Conservation (phyloP, 1,140 invertebrate genomes). For the Fopius arisanus region DNA sequence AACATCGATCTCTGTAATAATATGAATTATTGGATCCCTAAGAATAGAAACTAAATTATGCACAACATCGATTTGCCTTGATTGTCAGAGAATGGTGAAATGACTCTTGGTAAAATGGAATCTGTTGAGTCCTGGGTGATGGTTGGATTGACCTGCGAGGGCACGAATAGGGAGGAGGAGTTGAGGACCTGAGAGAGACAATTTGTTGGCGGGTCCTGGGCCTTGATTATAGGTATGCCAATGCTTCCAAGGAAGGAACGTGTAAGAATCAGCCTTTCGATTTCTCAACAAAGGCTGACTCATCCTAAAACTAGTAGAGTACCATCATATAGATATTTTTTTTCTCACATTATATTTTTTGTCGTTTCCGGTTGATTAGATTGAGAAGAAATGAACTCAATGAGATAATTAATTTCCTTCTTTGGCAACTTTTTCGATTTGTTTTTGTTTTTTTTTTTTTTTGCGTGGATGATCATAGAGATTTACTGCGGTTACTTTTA, state of each 20-base stretch:
- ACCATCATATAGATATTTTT: not conserved
- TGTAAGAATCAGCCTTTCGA: not conserved
- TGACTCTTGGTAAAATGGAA: not conserved
- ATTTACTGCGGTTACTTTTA: not conserved
- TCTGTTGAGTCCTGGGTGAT: not conserved
- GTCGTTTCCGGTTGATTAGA: not conserved
- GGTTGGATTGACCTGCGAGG: not conserved
- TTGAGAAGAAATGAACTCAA: not conserved
- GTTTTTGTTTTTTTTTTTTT: not conserved
- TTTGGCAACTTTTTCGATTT: not conserved
- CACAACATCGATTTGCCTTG: not conserved
- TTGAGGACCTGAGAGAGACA: slow-evolving; percentile 36
- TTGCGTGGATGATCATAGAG: not conserved
- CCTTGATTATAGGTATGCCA: slow-evolving; percentile 26
- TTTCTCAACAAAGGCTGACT: not conserved
- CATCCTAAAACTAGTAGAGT: not conserved
- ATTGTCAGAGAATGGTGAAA: not conserved
- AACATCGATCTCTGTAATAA: not conserved
- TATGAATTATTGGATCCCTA: not conserved
- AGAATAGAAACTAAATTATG: not conserved
- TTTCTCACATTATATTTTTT: not conserved
- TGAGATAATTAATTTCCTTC: not conserved
- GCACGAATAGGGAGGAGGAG: slow-evolving; percentile 19
- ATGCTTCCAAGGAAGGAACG: not conserved
- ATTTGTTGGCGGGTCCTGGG: slow-evolving; percentile 35